These are phyloP conservation scores for Drosophila nebulosa DNA, from an alignment of 1,140 invertebrate genomes.

Conservation along the genomic window DNA sequence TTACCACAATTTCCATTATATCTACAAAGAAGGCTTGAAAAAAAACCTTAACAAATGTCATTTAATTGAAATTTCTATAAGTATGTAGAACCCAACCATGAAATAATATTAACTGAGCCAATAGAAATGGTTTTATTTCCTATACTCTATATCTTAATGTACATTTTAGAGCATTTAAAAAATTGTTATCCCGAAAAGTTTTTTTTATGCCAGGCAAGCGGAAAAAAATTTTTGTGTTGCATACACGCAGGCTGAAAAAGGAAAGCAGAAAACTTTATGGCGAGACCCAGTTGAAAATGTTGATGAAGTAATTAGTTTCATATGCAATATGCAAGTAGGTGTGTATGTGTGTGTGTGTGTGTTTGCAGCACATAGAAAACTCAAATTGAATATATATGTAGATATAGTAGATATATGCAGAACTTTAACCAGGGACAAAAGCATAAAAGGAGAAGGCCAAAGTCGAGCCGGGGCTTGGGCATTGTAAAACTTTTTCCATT, in stretches of 20 bases:
- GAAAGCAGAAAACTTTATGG: slow-evolving; percentile 33
- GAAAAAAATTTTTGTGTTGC: slow-evolving; percentile 30
- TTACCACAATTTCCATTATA: too few relatives aligned
- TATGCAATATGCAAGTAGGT: slow-evolving; percentile 41
- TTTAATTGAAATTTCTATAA: not conserved
- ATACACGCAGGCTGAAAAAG: slow-evolving; percentile 42
- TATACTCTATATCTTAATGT: not conserved
- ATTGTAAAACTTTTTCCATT: slow-evolving; percentile 68
- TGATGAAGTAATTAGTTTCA: slow-evolving; percentile 76
- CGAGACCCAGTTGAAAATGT: slow-evolving; percentile 57
- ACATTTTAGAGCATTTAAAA: not conserved
- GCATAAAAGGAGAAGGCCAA: slow-evolving; percentile 7
- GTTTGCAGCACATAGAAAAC: slow-evolving; percentile 48
- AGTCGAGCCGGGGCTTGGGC: slow-evolving; percentile 13
- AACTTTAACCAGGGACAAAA: slow-evolving; percentile 44
- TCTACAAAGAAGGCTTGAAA: too few relatives aligned
- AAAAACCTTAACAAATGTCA: not conserved
- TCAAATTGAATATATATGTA: slow-evolving; percentile 62
- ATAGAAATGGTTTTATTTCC: not conserved
- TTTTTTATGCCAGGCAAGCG: slow-evolving; percentile 14
- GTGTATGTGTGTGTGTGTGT: slow-evolving; percentile 3
- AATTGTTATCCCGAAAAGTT: not conserved
- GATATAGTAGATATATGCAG: slow-evolving; percentile 23
- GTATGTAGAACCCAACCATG: not conserved
- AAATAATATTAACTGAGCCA: not conserved